Conservation (phyloP, 2,113 vertebrate species). For the Platysternon megacephalum region DNA sequence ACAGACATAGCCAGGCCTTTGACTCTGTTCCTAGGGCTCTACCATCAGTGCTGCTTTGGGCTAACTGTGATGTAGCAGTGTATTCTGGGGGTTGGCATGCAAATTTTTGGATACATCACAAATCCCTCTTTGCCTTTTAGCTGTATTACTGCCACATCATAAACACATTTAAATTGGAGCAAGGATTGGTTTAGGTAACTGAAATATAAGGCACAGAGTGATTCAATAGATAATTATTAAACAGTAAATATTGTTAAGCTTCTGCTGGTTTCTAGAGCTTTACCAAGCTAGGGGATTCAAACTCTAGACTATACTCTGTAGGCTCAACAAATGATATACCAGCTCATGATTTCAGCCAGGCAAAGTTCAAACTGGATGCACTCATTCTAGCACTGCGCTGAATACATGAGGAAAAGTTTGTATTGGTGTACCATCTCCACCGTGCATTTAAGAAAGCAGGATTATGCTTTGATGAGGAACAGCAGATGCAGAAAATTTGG, state of each 20-base stretch:
- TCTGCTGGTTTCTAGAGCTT: background rate
- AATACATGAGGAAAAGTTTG: background rate
- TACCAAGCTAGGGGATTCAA: background rate
- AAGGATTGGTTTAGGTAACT: background rate
- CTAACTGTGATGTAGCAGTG: background rate
- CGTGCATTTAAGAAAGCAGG: background rate
- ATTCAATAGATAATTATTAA: background rate
- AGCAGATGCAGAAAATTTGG: background rate
- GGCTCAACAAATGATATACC: background rate
- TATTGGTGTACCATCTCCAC: background rate
- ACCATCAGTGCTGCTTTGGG: rapidly evolving
- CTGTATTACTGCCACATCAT: background rate
- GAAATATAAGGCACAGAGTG: background rate
- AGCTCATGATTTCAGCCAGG: background rate
- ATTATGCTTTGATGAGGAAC: background rate
- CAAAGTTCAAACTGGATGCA: background rate
- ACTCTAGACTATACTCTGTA: rapidly evolving
- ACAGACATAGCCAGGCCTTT: rapidly evolving
- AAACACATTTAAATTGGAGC: background rate
- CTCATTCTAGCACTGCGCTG: background rate
- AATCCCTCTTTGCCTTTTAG: background rate
- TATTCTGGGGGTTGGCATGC: background rate
- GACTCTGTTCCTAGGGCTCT: background rate
- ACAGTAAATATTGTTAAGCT: background rate
- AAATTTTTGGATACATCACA: background rate